These are phyloP conservation scores for Anthopleura sola DNA, from an alignment of 64 coral and sea anemone genomes.

Conservation along the genomic window DNA sequence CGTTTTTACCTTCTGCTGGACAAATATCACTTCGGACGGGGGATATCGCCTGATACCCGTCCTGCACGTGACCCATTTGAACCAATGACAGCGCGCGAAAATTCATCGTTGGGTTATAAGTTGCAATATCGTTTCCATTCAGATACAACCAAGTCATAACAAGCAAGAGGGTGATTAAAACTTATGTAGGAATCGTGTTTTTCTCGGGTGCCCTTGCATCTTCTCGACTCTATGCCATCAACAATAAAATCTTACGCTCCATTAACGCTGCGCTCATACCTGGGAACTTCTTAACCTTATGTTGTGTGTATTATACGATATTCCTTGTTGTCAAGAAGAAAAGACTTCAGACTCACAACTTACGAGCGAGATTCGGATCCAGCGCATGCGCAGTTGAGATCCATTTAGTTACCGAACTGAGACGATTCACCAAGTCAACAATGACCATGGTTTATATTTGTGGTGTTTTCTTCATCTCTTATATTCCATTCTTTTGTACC, in stretches of 20 bases:
- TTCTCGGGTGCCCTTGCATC: constrained; percentile 43
- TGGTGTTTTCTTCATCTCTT: background rate
- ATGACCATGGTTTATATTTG: background rate
- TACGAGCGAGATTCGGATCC: background rate
- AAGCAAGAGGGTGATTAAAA: constrained; percentile 1
- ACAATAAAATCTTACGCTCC: constrained; percentile 40
- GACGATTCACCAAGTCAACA: background rate
- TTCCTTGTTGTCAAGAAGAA: constrained; percentile 24
- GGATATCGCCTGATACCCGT: too few relatives aligned
- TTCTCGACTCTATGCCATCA: background rate
- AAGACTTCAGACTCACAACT: background rate
- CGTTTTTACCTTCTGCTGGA: too few relatives aligned
- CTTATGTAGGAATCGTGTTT: background rate
- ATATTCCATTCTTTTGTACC: constrained; percentile 22
- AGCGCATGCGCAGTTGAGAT: background rate
- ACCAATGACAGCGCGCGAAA: too few relatives aligned
- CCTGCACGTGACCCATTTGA: too few relatives aligned
- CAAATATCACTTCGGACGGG: too few relatives aligned
- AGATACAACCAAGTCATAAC: constrained; percentile 15
- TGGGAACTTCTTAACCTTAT: constrained; percentile 24
- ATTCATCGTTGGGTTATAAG: too few relatives aligned
- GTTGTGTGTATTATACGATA: constrained; percentile 33
- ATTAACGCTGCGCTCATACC: constrained; percentile 37
- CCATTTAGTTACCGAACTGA: background rate
- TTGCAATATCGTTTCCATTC: constrained; percentile 12